Percentiles rank a stretch among this genome's conserved stretches.
phyloP scores from a whole-genome alignment of 2,888 invertebrate genomes.

The Chrysolina haemoptera region DNA sequence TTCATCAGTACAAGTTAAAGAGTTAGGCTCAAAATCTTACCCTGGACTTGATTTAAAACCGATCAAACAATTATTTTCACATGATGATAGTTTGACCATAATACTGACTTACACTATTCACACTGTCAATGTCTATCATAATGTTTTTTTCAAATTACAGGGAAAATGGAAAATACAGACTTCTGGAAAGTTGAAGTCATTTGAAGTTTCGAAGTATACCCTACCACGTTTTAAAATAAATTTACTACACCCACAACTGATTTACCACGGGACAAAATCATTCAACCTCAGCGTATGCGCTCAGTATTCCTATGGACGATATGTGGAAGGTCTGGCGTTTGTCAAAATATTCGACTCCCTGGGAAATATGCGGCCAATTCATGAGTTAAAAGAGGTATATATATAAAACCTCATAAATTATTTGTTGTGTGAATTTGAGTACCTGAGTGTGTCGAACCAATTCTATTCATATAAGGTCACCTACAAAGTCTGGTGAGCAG shows the following conservation, averaged over 20 bases:
- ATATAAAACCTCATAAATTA: not conserved
- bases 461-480: no score
- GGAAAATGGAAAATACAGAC: slow-evolving; percentile 73
- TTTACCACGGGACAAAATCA: slow-evolving; percentile 69
- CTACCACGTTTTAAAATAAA: slow-evolving; percentile 75
- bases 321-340: slow-evolving; percentile 73
- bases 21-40: no score
- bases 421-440: no score
- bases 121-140: no score
- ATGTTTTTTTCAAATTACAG: slow-evolving; percentile 58
- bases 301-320: slow-evolving; percentile 76
- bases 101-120: no score
- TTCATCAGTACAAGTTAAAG: no score
- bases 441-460: no score
- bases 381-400: slow-evolving; percentile 60
- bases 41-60: no score
- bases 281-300: slow-evolving; percentile 73
- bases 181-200: slow-evolving; percentile 66
- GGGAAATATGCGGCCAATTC: slow-evolving; percentile 54
- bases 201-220: slow-evolving; percentile 73
- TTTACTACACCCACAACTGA: slow-evolving; percentile 71
- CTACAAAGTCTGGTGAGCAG: no score
- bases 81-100: no score
- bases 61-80: no score
- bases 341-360: slow-evolving; percentile 65